A percentile compares a stretch with the other conserved stretches of the same genome.
phyloP scores from a whole-genome alignment of 1,140 invertebrate genomes.

The Hesperophylax magnus region DNA sequence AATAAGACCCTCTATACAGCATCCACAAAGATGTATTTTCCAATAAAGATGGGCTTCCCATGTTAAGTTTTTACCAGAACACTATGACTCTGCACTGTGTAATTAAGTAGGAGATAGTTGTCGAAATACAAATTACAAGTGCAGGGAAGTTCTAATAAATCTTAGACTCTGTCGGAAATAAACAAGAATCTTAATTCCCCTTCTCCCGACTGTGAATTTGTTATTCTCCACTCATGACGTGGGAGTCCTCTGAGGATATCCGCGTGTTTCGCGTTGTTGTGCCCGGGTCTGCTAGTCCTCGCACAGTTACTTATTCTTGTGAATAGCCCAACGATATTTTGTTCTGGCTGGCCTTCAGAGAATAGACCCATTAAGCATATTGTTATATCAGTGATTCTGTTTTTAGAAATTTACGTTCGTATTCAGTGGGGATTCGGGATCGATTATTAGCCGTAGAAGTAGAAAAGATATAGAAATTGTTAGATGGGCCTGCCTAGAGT shows the following conservation, averaged over 20 bases:
- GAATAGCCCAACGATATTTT: not conserved
- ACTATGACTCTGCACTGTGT: too few species aligned
- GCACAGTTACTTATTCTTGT: not conserved
- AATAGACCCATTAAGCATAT: not conserved
- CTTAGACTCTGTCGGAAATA: not conserved
- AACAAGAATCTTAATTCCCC: not conserved
- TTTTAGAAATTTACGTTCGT: constrained; percentile 5
- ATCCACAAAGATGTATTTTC: too few species aligned
- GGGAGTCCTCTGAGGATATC: not conserved
- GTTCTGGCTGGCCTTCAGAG: not conserved
- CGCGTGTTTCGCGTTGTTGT: not conserved
- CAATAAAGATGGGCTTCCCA: too few species aligned
- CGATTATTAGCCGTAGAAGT: not conserved
- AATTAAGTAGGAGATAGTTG: too few species aligned
- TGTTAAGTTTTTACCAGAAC: too few species aligned
- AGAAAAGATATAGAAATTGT: too few species aligned
- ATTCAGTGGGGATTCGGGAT: not conserved
- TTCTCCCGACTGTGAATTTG: not conserved
- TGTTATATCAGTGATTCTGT: constrained; percentile 1
- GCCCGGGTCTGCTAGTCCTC: not conserved
- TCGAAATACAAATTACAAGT: too few species aligned
- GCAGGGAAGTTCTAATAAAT: too few species aligned
- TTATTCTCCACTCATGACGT: not conserved
- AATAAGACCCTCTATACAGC: too few species aligned
- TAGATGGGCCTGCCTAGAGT: too few species aligned